phyloP scores from a whole-genome alignment of 2,113 vertebrate genomes.

The Paradoxurus hermaphroditus region DNA sequence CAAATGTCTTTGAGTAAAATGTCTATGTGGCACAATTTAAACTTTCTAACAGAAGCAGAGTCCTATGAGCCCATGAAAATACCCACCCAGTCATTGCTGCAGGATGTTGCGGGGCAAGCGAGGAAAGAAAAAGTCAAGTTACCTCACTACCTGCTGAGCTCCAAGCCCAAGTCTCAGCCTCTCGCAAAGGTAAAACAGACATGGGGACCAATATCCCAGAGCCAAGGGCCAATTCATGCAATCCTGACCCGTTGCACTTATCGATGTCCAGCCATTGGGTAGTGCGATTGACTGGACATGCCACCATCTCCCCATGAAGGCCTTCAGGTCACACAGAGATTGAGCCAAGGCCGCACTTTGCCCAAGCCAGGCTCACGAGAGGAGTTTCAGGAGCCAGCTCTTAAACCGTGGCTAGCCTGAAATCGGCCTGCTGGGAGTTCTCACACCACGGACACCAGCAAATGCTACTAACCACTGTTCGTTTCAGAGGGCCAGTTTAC shows the following conservation, averaged over 20 bases:
- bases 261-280: neutral
- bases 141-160: slow-evolving; percentile 81
- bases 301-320: neutral
- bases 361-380: neutral
- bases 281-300: accelerated
- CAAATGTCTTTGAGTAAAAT: neutral
- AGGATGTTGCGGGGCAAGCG: slow-evolving; percentile 84
- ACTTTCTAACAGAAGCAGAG: slow-evolving; percentile 52
- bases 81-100: slow-evolving; percentile 72
- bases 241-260: neutral
- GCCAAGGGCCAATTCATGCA: neutral
- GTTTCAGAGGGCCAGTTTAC: neutral
- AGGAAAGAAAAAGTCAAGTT: slow-evolving; percentile 85
- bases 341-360: neutral
- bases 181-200: slow-evolving; percentile 83
- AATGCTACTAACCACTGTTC: neutral
- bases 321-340: neutral
- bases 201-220: neutral
- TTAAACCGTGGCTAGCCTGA: neutral
- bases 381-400: neutral
- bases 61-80: neutral
- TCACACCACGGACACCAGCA: neutral
- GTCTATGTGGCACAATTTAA: neutral
- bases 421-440: neutral
- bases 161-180: slow-evolving; percentile 82